phyloP scores from a whole-genome alignment of 1,140 invertebrate species.

The Cryptotermes secundus region DNA sequence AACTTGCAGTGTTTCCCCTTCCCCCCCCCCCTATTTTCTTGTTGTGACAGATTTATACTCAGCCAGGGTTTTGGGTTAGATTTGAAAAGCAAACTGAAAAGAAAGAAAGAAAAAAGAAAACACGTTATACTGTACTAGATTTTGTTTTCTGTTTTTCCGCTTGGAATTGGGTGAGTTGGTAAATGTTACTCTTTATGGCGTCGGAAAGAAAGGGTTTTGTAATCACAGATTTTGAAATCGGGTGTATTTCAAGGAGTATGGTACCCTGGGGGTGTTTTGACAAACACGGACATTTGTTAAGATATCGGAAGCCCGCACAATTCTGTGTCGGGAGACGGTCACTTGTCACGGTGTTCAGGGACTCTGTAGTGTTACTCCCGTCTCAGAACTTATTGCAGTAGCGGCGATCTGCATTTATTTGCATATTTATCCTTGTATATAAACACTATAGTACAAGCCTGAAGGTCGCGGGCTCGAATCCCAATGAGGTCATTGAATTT shows the following conservation, averaged over 20 bases:
- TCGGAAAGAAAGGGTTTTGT: neutral
- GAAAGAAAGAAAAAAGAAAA: neutral
- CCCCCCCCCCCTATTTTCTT: neutral
- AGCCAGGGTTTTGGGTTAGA: neutral
- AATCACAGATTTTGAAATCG: neutral
- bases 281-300: neutral
- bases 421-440: too few relatives aligned
- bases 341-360: too few relatives aligned
- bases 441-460: too few relatives aligned
- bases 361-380: too few relatives aligned
- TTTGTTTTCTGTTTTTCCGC: conserved; percentile 1
- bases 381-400: too few relatives aligned
- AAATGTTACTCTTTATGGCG: neutral
- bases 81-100: neutral
- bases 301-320: neutral
- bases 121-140: neutral
- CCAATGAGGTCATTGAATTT: too few relatives aligned
- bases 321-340: too few relatives aligned
- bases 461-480: too few relatives aligned
- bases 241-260: neutral
- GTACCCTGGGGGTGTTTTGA: neutral
- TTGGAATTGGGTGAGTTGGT: neutral
- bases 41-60: conserved; percentile 6
- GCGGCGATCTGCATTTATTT: too few relatives aligned
- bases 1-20: neutral